Evolutionary conservation across 2,113 vertebrate genomes (phyloP).

Genomic region (Callipepla squamata): DNA sequence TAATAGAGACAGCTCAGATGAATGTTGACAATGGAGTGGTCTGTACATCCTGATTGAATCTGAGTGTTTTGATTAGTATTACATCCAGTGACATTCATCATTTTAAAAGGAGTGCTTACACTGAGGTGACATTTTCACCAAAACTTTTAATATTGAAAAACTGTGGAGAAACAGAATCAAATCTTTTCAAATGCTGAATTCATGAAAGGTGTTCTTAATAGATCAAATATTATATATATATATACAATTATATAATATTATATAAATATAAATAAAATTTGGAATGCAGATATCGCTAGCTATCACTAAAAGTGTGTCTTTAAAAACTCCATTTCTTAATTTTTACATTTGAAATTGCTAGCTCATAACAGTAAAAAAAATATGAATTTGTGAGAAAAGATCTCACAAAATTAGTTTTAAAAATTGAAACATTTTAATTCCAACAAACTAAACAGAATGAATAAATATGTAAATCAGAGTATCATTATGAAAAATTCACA

Average conservation of each 20-base stretch:
- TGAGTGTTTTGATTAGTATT: background rate
- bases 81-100: background rate
- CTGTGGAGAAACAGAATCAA: rapidly evolving
- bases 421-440: background rate
- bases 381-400: background rate
- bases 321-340: background rate
- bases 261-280: too few species aligned
- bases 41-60: background rate
- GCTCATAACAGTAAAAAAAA: background rate
- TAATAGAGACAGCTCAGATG: background rate
- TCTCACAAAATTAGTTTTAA: background rate
- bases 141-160: background rate
- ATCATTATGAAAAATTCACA: conserved; percentile 31
- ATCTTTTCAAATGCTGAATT: background rate
- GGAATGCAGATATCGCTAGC: background rate
- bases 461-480: conserved; percentile 37
- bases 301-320: background rate
- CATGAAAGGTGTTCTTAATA: background rate
- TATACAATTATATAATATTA: background rate
- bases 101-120: background rate
- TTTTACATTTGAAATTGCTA: background rate
- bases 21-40: background rate
- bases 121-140: rapidly evolving
- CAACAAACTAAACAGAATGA: conserved; percentile 18
- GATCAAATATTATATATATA: background rate